A percentile compares a stretch with the other conserved stretches of the same genome.
Evolutionary conservation across 30 jellyfish, hydroid and myxozoan genomes (phyloP).

Genomic region (Nemopilema nomurai): DNA sequence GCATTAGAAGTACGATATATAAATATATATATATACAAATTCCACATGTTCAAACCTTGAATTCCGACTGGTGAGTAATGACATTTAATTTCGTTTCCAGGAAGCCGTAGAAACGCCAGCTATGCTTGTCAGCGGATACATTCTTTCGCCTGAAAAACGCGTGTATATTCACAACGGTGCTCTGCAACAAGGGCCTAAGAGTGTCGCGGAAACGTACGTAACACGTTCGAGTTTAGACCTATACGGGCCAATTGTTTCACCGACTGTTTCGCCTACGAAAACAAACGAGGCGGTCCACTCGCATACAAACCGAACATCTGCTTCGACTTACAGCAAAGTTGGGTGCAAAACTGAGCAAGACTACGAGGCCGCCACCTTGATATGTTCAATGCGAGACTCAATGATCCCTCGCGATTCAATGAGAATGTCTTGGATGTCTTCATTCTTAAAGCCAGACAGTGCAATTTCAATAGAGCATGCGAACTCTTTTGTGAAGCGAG

Average conservation of each 20-base stretch:
- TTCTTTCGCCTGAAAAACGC: slow-evolving; percentile 41
- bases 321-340: background rate
- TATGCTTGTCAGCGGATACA: slow-evolving; percentile 24
- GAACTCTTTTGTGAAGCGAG: slow-evolving; percentile 3
- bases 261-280: slow-evolving; percentile 52
- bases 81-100: background rate
- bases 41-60: background rate
- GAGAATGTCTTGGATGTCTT: slow-evolving; percentile 55
- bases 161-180: slow-evolving; percentile 1
- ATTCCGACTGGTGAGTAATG: background rate
- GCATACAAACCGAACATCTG: background rate
- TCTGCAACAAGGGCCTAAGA: slow-evolving; percentile 1
- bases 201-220: slow-evolving; percentile 49
- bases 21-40: too few species aligned
- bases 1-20: too few species aligned
- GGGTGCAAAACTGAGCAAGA: slow-evolving; percentile 49
- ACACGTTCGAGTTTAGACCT: slow-evolving; percentile 48
- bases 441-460: slow-evolving; percentile 20
- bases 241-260: slow-evolving; percentile 68
- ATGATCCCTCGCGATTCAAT: slow-evolving; percentile 31
- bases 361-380: slow-evolving; percentile 68
- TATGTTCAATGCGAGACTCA: slow-evolving; percentile 59
- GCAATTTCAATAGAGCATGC: slow-evolving; percentile 16
- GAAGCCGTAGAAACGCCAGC: slow-evolving; percentile 15
- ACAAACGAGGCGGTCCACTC: slow-evolving; percentile 20